Percentiles rank a stretch among this genome's conserved stretches.
These are phyloP conservation scores for Littorina saxatilis DNA, from an alignment of 1,140 invertebrate species.

Conservation along the genomic window DNA sequence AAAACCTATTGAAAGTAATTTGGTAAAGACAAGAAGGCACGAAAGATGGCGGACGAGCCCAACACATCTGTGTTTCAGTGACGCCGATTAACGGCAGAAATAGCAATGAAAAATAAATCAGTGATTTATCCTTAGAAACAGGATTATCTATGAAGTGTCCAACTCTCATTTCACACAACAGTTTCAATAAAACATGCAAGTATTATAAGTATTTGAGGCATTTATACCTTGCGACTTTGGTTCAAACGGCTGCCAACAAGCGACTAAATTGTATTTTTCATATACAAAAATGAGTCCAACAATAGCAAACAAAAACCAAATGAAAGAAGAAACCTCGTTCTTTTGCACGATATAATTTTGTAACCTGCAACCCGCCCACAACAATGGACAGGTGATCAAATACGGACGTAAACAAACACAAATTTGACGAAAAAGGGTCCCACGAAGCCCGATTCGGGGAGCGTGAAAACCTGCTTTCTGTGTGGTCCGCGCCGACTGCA, in stretches of 20 bases:
- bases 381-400: not conserved
- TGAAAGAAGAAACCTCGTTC: no score
- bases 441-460: not conserved
- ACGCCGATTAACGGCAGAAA: not conserved
- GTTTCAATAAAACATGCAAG: no score
- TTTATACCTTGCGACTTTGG: no score
- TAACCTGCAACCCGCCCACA: no score
- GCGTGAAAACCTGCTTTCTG: not conserved
- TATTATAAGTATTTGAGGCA: no score
- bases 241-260: not conserved
- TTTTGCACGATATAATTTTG: not conserved
- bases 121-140: no score
- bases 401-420: constrained; percentile 27
- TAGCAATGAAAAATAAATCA: no score
- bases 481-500: constrained; percentile 9
- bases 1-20: not conserved
- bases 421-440: not conserved
- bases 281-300: not conserved
- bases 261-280: not conserved
- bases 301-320: not conserved
- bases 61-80: constrained; percentile 10
- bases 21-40: not conserved
- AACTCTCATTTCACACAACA: no score
- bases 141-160: no score
- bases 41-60: not conserved